Evolutionary conservation across 1,140 invertebrate genomes (phyloP).

Genomic region (Zaprionus ornatus): DNA sequence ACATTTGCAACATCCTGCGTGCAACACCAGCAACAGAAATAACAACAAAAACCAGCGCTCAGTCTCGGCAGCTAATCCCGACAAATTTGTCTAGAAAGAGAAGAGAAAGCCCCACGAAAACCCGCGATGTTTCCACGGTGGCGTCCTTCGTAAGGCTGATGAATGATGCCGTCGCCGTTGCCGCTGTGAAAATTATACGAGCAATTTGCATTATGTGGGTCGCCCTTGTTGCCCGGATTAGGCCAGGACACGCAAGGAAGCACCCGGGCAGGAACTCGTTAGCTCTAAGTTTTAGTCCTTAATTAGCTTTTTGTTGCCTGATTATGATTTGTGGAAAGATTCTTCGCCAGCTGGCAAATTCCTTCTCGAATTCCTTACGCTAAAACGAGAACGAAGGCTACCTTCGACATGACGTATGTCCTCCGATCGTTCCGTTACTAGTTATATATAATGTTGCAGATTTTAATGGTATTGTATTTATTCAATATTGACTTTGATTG

Average conservation of each 20-base stretch:
- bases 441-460: too few species aligned
- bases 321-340: slow-evolving; percentile 26
- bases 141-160: slow-evolving; percentile 61
- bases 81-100: slow-evolving; percentile 67
- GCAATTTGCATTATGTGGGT: slow-evolving; percentile 80
- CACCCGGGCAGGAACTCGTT: slow-evolving; percentile 4
- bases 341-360: too few species aligned
- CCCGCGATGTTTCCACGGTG: not conserved
- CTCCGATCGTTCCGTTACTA: too few species aligned
- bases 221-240: slow-evolving; percentile 52
- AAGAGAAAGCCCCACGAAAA: slow-evolving; percentile 12
- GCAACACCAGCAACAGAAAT: slow-evolving; percentile 15
- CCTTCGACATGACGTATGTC: too few species aligned
- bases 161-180: slow-evolving; percentile 63
- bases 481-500: too few species aligned
- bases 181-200: slow-evolving; percentile 75
- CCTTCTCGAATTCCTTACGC: too few species aligned
- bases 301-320: slow-evolving; percentile 29
- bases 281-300: slow-evolving; percentile 3
- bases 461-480: too few species aligned
- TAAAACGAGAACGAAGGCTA: too few species aligned
- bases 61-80: slow-evolving; percentile 57
- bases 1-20: slow-evolving; percentile 27
- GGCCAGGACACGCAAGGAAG: not conserved
- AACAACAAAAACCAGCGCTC: slow-evolving; percentile 31